These are phyloP conservation scores for Nephrotoma flavescens DNA, from an alignment of 2,888 invertebrate genomes.

Conservation along the genomic window DNA sequence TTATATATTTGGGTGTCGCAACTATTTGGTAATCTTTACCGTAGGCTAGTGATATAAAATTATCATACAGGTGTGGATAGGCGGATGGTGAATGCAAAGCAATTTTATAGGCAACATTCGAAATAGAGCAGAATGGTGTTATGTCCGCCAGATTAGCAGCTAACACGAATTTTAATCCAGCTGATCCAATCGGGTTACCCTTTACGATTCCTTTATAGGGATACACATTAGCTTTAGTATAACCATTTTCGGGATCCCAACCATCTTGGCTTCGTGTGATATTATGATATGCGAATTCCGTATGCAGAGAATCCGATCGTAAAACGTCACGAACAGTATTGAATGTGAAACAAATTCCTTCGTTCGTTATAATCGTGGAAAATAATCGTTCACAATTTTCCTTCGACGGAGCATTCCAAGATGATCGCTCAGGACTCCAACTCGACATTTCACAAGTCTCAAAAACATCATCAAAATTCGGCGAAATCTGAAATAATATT, in stretches of 20 bases:
- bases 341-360: no score
- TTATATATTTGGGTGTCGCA: conserved; percentile 51
- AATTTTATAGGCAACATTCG: background rate
- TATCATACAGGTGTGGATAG: background rate
- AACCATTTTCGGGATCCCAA: conserved; percentile 14
- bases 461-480: no score
- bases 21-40: background rate
- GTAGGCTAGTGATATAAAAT: background rate
- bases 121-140: background rate
- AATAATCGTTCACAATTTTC: no score
- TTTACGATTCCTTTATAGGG: background rate
- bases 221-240: background rate
- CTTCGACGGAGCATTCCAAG: no score
- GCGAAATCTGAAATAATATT: no score
- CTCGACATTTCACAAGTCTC: no score
- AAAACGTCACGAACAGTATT: no score
- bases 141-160: background rate
- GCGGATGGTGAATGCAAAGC: background rate
- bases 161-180: conserved; percentile 16
- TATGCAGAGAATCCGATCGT: no score
- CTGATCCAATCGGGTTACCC: background rate
- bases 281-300: conserved; percentile 24
- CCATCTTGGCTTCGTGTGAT: conserved; percentile 14
- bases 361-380: no score
- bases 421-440: no score